Evolutionary conservation across 2,113 vertebrate species (phyloP).

Genomic region (Abramis brama): DNA sequence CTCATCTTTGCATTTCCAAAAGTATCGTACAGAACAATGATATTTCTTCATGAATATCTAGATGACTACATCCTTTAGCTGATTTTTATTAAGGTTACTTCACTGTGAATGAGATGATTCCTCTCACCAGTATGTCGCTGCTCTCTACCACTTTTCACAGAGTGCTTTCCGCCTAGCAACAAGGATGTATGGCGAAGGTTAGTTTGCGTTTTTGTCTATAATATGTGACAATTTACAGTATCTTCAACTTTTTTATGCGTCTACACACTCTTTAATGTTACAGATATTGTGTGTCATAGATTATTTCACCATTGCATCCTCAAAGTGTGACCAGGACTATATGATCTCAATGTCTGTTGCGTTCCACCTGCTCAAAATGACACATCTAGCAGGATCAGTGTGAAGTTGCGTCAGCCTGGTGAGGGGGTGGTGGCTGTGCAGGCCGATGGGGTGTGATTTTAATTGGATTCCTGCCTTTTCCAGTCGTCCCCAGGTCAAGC

Average conservation of each 20-base stretch:
- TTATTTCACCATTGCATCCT: conserved; percentile 67
- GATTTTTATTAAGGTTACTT: conserved; percentile 62
- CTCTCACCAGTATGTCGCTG: conserved; percentile 60
- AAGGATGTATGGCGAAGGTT: conserved; percentile 43
- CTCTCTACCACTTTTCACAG: conserved; percentile 41
- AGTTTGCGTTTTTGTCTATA: conserved; percentile 38
- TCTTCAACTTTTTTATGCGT: conserved; percentile 13
- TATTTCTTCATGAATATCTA: conserved; percentile 61
- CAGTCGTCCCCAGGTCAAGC: conserved; percentile 67
- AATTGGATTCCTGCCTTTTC: conserved; percentile 70
- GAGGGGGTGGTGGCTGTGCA: conserved; percentile 45
- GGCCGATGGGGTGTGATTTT: conserved; percentile 70
- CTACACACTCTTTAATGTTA: background rate
- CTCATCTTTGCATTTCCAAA: conserved; percentile 17
- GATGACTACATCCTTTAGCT: conserved; percentile 63
- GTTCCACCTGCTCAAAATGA: conserved; percentile 56
- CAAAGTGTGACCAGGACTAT: conserved; percentile 60
- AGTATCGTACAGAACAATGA: conserved; percentile 45
- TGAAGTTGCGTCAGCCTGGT: conserved; percentile 60
- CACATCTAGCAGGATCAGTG: conserved; percentile 34
- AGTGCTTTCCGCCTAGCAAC: conserved; percentile 77
- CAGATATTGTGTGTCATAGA: conserved; percentile 17
- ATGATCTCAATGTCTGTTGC: conserved; percentile 39
- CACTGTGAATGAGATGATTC: conserved; percentile 57
- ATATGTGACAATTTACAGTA: conserved; percentile 47